Percentiles rank a stretch among this genome's conserved stretches.
Evolutionary conservation across 2,797 vertebrate genomes (phyloP).

Genomic region (Anableps anableps): DNA sequence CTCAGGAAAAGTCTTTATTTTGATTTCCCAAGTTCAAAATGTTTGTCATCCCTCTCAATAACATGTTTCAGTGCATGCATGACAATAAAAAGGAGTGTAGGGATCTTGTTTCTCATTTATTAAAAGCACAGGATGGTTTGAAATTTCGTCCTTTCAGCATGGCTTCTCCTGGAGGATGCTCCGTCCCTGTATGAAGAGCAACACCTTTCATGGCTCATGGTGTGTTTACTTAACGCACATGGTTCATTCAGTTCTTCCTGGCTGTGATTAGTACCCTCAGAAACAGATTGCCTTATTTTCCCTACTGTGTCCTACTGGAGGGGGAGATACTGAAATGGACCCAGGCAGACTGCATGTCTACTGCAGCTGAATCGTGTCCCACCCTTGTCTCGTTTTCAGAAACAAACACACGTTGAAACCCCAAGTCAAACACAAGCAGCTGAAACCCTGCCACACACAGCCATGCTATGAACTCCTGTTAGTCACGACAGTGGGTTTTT

Average conservation of each 20-base stretch:
- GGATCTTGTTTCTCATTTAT: constrained; percentile 12
- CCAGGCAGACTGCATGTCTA: constrained; percentile 66
- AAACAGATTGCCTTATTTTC: constrained; percentile 69
- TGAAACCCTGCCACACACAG: constrained; percentile 32
- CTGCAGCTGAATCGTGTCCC: constrained; percentile 72
- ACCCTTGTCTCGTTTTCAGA: constrained; percentile 62
- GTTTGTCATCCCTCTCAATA: neutral
- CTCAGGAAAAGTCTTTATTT: neutral
- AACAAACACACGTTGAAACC: constrained; percentile 29
- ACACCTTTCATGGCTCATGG: constrained; percentile 30
- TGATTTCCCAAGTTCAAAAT: neutral
- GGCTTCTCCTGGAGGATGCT: constrained; percentile 26
- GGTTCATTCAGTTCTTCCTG: constrained; percentile 33
- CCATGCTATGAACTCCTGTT: constrained; percentile 49
- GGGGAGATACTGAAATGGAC: constrained; percentile 68
- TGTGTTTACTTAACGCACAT: constrained; percentile 40
- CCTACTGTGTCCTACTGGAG: constrained; percentile 25
- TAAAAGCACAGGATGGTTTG: neutral
- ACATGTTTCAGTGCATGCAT: neutral
- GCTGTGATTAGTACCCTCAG: constrained; percentile 56
- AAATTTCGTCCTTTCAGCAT: constrained; percentile 35
- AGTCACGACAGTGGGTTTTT: constrained; percentile 30
- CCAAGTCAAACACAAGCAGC: constrained; percentile 43
- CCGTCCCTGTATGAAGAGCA: constrained; percentile 27
- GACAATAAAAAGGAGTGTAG: constrained; percentile 3